Conservation (phyloP, 1,140 invertebrate genomes). For the Pantala flavescens region DNA sequence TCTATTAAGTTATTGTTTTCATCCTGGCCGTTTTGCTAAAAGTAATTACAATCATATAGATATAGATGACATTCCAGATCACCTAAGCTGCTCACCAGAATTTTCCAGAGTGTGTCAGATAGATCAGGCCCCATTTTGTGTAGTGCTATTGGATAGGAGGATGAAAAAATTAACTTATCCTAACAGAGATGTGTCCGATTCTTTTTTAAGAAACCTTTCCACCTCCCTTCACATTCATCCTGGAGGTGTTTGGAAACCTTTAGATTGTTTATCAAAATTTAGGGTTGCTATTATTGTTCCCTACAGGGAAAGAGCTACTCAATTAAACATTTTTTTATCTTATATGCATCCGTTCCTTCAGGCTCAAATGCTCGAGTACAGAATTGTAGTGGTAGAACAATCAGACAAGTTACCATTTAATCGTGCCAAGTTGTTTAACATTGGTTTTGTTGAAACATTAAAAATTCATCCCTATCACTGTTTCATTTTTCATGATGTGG, state of each 20-base stretch:
- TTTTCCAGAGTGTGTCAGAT: background rate
- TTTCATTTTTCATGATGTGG: slow-evolving; percentile 90
- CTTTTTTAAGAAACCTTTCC: slow-evolving; percentile 16
- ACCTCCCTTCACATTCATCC: slow-evolving; percentile 23
- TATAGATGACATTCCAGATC: slow-evolving; percentile 31
- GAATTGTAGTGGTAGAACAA: slow-evolving; percentile 88
- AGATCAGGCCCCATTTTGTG: slow-evolving; percentile 7
- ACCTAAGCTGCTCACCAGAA: slow-evolving; percentile 31
- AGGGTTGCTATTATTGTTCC: slow-evolving; percentile 80
- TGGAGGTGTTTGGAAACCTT: slow-evolving; percentile 62
- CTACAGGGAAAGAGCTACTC: slow-evolving; percentile 66
- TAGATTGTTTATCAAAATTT: slow-evolving; percentile 58
- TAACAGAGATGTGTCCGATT: slow-evolving; percentile 17
- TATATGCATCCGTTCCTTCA: slow-evolving; percentile 87
- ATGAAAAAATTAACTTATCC: slow-evolving; percentile 13
- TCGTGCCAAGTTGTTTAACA: slow-evolving; percentile 85
- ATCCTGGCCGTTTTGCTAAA: slow-evolving; percentile 35
- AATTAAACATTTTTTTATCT: slow-evolving; percentile 69
- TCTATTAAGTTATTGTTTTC: slow-evolving; percentile 29
- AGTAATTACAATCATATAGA: slow-evolving; percentile 34
- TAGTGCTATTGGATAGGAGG: background rate
- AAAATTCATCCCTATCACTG: slow-evolving; percentile 66
- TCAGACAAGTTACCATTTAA: slow-evolving; percentile 70
- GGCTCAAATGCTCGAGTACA: slow-evolving; percentile 72
- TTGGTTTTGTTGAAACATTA: slow-evolving; percentile 70